Conservation (phyloP, 2,113 vertebrate genomes). For the Oryzias curvinotus region DNA sequence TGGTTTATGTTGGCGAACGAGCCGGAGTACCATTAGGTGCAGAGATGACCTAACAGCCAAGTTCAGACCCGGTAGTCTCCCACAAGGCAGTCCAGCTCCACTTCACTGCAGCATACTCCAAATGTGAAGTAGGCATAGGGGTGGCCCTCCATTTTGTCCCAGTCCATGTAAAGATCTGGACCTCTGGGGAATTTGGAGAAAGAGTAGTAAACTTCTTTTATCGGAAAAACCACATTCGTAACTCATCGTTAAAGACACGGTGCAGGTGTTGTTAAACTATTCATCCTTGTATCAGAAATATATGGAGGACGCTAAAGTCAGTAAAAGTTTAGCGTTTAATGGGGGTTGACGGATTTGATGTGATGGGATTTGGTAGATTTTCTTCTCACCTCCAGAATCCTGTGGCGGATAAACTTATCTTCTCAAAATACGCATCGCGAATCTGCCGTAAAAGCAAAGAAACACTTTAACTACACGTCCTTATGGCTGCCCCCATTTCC, state of each 20-base stretch:
- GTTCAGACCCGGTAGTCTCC: slow-evolving; percentile 86
- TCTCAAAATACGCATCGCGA: slow-evolving; percentile 79
- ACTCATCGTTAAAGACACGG: too few species aligned
- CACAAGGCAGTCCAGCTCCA: slow-evolving; percentile 90
- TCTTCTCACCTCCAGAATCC: slow-evolving; percentile 84
- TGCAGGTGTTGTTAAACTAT: too few species aligned
- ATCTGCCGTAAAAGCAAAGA: slow-evolving; percentile 64
- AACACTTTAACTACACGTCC: background rate
- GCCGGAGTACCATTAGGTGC: background rate
- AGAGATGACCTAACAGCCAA: too few species aligned
- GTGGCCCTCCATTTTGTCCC: slow-evolving; percentile 84
- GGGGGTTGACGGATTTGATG: too few species aligned
- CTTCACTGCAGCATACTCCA: slow-evolving; percentile 85
- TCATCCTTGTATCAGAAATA: too few species aligned
- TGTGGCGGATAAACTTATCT: slow-evolving; percentile 87
- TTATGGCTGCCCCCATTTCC: background rate
- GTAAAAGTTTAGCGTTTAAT: too few species aligned
- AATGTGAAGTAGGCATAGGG: slow-evolving; percentile 83
- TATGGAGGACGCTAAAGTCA: too few species aligned
- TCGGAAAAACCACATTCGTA: too few species aligned
- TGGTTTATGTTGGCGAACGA: background rate
- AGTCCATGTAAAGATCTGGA: slow-evolving; percentile 80
- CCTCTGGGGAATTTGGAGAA: slow-evolving; percentile 70
- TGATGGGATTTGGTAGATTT: background rate
- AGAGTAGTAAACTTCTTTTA: background rate